Conservation (phyloP, 2,888 invertebrate genomes). For the Alloplasta piceator region DNA sequence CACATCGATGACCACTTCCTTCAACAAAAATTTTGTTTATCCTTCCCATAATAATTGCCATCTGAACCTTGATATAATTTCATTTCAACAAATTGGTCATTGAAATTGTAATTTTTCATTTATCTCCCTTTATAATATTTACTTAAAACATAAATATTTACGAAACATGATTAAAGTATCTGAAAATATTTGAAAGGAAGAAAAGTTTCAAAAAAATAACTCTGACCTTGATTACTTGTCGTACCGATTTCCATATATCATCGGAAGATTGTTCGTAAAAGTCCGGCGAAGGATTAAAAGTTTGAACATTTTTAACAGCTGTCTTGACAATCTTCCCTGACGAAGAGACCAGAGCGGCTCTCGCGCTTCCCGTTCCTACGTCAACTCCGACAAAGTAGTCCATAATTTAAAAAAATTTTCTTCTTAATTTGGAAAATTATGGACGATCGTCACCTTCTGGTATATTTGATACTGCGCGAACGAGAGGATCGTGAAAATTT, state of each 20-base stretch:
- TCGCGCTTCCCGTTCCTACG: conserved; percentile 95
- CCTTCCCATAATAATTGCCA: not conserved
- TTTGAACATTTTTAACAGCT: conserved; percentile 88
- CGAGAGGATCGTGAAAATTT: too few species aligned
- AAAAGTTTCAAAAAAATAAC: conserved; percentile 45
- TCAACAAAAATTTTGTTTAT: conserved; percentile 66
- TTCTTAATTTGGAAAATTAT: not conserved
- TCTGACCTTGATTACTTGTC: conserved; percentile 90
- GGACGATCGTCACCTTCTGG: conserved; percentile 27
- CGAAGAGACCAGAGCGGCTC: conserved; percentile 91
- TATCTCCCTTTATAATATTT: too few species aligned
- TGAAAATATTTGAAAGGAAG: not conserved
- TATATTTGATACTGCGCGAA: conserved; percentile 6
- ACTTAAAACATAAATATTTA: too few species aligned
- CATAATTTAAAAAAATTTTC: conserved; percentile 64
- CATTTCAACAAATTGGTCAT: too few species aligned
- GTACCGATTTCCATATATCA: conserved; percentile 93
- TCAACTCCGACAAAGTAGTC: conserved; percentile 93
- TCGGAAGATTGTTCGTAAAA: conserved; percentile 96
- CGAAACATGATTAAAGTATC: too few species aligned
- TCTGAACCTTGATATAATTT: not conserved
- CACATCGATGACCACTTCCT: conserved; percentile 87
- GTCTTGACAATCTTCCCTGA: conserved; percentile 88
- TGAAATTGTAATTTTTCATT: too few species aligned
- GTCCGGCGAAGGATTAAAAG: conserved; percentile 90